These are phyloP conservation scores for Teleogryllus oceanicus DNA, from an alignment of 2,888 invertebrate genomes.

Conservation along the genomic window DNA sequence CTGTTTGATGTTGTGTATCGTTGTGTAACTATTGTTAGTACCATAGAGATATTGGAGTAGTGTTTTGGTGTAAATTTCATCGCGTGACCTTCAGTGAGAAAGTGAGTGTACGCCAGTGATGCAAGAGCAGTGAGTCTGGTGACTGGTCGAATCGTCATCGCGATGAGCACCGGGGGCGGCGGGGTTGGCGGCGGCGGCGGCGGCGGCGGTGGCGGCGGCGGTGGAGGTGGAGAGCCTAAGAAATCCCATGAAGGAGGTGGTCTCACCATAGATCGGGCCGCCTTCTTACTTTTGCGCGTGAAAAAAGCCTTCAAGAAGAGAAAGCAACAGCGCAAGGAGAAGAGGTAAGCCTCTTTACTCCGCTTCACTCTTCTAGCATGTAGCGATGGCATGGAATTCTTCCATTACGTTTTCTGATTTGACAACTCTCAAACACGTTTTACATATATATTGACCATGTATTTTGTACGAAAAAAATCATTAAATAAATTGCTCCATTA, in stretches of 20 bases:
- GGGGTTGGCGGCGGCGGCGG: not conserved
- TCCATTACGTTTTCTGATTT: no score
- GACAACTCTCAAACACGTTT: no score
- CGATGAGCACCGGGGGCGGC: not conserved
- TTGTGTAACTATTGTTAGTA: no score
- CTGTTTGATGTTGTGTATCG: no score
- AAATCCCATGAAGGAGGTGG: slow-evolving; percentile 47
- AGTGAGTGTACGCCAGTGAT: not conserved
- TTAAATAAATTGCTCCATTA: no score
- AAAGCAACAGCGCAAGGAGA: slow-evolving; percentile 80
- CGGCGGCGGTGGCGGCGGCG: not conserved
- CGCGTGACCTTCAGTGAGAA: not conserved
- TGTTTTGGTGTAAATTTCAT: not conserved
- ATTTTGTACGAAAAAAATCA: no score
- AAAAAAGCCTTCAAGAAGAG: slow-evolving; percentile 89
- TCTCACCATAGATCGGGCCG: slow-evolving; percentile 83
- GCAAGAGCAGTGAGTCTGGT: not conserved
- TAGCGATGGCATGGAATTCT: no score
- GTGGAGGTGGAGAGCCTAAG: not conserved
- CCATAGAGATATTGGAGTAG: no score
- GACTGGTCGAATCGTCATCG: not conserved
- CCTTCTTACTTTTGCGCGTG: slow-evolving; percentile 80
- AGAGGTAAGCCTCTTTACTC: slow-evolving; percentile 64
- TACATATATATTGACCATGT: no score
- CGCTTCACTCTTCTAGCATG: no score